Percentiles rank a stretch among this genome's conserved stretches.
phyloP scores from a whole-genome alignment of 2,888 invertebrate genomes.

The Leucophenga montana region DNA sequence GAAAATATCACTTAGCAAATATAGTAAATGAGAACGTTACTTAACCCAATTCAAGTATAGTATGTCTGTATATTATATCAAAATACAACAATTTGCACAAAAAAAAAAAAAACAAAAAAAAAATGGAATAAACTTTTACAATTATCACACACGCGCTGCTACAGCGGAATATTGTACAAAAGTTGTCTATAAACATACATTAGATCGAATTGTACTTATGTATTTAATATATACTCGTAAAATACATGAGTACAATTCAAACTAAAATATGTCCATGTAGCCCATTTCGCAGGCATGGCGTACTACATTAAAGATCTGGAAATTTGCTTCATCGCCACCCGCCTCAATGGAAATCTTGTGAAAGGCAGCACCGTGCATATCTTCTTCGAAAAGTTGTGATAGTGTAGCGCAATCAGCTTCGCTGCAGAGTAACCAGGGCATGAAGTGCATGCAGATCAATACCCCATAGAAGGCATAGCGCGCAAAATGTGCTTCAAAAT shows the following conservation, averaged over 20 bases:
- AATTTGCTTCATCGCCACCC: slow-evolving; percentile 67
- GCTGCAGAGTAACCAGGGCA: slow-evolving; percentile 67
- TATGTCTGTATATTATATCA: too few relatives aligned
- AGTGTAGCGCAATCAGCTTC: slow-evolving; percentile 60
- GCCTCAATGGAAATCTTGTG: slow-evolving; percentile 58
- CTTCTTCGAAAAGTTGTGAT: slow-evolving; percentile 62
- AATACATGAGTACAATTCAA: too few relatives aligned
- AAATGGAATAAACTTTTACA: too few relatives aligned
- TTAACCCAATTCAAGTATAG: too few relatives aligned
- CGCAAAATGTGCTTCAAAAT: slow-evolving; percentile 66
- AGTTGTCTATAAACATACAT: not conserved
- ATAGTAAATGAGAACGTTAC: too few relatives aligned
- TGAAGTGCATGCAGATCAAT: slow-evolving; percentile 67
- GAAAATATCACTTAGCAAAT: too few relatives aligned
- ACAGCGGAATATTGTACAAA: not conserved
- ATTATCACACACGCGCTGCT: too few relatives aligned
- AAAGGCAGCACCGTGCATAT: slow-evolving; percentile 65
- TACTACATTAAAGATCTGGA: slow-evolving; percentile 58
- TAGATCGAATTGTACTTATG: not conserved
- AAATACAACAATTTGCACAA: too few relatives aligned
- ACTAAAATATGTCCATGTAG: slow-evolving; percentile 61
- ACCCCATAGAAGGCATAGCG: slow-evolving; percentile 70
- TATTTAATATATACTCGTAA: too few relatives aligned
- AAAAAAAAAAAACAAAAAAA: too few relatives aligned
- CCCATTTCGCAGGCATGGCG: slow-evolving; percentile 69